A percentile compares a stretch with the other conserved stretches of the same genome.
Conservation (phyloP, 2,113 vertebrate species). For the Elephantulus edwardii region DNA sequence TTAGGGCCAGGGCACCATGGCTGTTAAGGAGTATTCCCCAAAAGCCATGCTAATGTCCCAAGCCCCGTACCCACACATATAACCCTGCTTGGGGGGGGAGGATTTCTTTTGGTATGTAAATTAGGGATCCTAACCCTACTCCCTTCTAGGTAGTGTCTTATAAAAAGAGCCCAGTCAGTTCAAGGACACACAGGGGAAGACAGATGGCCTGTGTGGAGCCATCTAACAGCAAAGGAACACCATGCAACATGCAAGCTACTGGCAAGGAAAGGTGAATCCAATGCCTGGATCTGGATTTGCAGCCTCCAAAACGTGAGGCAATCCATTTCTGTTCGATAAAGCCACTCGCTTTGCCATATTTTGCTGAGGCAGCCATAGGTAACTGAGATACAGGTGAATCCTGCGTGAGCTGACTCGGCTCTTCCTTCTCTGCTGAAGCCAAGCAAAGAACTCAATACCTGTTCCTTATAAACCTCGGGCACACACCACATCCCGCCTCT, state of each 20-base stretch:
- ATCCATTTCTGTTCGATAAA: background rate
- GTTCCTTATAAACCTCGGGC: constrained; percentile 7
- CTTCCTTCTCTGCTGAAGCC: background rate
- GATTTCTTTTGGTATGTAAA: background rate
- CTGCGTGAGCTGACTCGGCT: background rate
- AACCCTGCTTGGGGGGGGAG: background rate
- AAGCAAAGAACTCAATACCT: background rate
- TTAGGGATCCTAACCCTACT: background rate
- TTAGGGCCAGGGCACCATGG: no score
- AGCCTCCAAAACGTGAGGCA: background rate
- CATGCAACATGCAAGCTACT: background rate
- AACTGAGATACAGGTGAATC: background rate
- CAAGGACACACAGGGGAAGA: background rate
- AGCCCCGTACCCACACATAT: background rate
- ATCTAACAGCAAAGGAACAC: background rate
- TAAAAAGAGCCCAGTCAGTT: background rate
- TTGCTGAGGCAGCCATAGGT: background rate
- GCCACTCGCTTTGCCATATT: background rate
- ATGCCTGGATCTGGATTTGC: background rate
- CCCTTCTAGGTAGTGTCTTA: background rate
- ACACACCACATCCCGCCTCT: background rate
- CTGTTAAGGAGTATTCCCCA: no score
- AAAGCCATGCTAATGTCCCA: background rate
- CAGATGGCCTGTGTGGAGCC: background rate
- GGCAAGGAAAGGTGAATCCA: background rate